Evolutionary conservation across 2,113 vertebrate genomes (phyloP), one percentile per base, ranked within the genome.

Genomic region (Ammospiza caudacuta): DNA sequence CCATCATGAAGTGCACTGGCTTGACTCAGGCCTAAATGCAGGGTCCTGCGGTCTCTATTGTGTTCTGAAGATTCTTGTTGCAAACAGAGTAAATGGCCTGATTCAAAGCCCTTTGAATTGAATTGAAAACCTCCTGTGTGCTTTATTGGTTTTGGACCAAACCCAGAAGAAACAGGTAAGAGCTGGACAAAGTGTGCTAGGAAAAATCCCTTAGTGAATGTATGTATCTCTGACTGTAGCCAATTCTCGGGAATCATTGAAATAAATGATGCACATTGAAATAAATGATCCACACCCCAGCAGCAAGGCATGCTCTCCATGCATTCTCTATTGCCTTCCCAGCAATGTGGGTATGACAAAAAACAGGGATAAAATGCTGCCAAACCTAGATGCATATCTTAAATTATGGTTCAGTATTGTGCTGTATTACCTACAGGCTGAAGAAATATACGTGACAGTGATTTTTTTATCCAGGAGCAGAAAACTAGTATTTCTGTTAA

Each of bases 91-190:
- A 92, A 96, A 89, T 61, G 39, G 35, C 44, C 81, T 52, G 41
- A 90, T 85, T 89, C 74, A 89, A 66, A 95, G 25, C n/a, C 76
- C 81, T 90, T 92, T 4, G 2, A 87, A 89, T 51, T 76, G 66
- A 89, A 73, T 44, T 76, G 73, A 90, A 91, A 96, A 64, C 46
- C n/a, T 87, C 51, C 54, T 64, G 39, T 66, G 52, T 66, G 63
- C 69, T 93, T 93, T 88, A 86, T 66, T 89, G 66, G 83, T 46
- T 92, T 96, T 96, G 92, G 91, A 88, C 66, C 49, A 94, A 93
- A 68, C 49, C 33, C 83, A 94, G 82, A 83, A 91, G 78, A 73
- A 95, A 84, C 59, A 94, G 87, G 85, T 89, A 94, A 90, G 77
- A 91, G 41, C 49, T 46, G 68, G 85, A 81, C 62, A 77, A 88